These are phyloP conservation scores for Carollia perspicillata DNA, from an alignment of 2,113 vertebrate genomes.

Conservation along the genomic window DNA sequence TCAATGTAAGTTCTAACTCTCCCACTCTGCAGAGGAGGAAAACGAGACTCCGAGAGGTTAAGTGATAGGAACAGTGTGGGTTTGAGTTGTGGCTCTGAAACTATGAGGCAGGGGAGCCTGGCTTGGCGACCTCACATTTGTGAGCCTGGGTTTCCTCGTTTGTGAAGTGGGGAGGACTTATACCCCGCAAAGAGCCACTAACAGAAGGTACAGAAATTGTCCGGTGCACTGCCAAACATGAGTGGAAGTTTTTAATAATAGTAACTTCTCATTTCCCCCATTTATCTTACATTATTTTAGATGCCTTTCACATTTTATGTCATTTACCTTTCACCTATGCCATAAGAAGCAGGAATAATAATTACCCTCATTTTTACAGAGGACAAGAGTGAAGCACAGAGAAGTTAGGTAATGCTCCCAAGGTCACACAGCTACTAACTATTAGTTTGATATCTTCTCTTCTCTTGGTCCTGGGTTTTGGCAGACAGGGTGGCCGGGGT, in stretches of 20 bases:
- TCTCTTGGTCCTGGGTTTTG: background rate
- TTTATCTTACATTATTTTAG: background rate
- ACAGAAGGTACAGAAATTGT: background rate
- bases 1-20: background rate
- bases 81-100: background rate
- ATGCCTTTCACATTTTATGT: background rate
- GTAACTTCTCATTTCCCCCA: no score
- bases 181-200: background rate
- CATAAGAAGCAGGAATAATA: background rate
- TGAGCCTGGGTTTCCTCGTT: background rate
- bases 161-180: background rate
- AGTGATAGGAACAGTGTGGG: background rate
- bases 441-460: background rate
- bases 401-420: background rate
- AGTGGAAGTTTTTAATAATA: background rate
- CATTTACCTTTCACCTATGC: background rate
- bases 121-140: background rate
- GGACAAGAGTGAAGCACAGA: background rate
- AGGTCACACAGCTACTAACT: background rate
- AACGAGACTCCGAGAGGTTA: background rate
- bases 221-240: rapidly evolving
- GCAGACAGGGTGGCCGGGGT: background rate
- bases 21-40: background rate
- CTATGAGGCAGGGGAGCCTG: background rate
- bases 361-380: background rate